Percentiles rank a stretch among this genome's conserved stretches.
These are phyloP conservation scores for Epizoanthus stellaris DNA, from an alignment of 92 coral and sea anemone species.

Conservation along the genomic window DNA sequence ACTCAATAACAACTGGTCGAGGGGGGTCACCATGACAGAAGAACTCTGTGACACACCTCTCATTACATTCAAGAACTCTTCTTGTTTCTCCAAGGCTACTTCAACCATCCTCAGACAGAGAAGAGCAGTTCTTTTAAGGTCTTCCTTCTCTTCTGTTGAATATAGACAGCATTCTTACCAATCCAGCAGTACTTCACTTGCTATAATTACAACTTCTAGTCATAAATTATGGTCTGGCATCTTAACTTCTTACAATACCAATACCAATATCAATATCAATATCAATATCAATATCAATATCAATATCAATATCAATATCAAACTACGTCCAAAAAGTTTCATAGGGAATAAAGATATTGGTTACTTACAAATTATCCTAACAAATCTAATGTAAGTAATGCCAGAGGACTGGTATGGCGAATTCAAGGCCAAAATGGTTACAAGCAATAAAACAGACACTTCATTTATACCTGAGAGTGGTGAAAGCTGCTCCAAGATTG, in stretches of 20 bases:
- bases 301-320: too few relatives aligned
- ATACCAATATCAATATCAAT: too few relatives aligned
- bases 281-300: too few relatives aligned
- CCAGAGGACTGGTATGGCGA: not conserved
- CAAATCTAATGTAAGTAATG: too few relatives aligned
- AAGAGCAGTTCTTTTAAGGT: slow-evolving; percentile 84
- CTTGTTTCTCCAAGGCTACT: slow-evolving; percentile 90
- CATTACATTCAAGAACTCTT: slow-evolving; percentile 76
- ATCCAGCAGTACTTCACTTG: too few relatives aligned
- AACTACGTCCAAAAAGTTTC: not conserved
- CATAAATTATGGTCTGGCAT: too few relatives aligned
- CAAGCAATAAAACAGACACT: not conserved
- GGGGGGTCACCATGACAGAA: slow-evolving; percentile 77
- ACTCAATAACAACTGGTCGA: slow-evolving; percentile 86
- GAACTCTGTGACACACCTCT: slow-evolving; percentile 81
- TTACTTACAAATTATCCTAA: too few relatives aligned
- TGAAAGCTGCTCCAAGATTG: slow-evolving; percentile 75
- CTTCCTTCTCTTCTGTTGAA: slow-evolving; percentile 76
- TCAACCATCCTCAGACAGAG: slow-evolving; percentile 88
- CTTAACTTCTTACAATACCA: too few relatives aligned
- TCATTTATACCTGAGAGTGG: slow-evolving; percentile 73
- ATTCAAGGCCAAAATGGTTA: not conserved
- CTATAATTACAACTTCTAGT: too few relatives aligned
- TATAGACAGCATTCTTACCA: not conserved
- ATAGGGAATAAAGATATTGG: too few relatives aligned